phyloP scores from a whole-genome alignment of 2,113 vertebrate species.

The Clarias macrocephalus region DNA sequence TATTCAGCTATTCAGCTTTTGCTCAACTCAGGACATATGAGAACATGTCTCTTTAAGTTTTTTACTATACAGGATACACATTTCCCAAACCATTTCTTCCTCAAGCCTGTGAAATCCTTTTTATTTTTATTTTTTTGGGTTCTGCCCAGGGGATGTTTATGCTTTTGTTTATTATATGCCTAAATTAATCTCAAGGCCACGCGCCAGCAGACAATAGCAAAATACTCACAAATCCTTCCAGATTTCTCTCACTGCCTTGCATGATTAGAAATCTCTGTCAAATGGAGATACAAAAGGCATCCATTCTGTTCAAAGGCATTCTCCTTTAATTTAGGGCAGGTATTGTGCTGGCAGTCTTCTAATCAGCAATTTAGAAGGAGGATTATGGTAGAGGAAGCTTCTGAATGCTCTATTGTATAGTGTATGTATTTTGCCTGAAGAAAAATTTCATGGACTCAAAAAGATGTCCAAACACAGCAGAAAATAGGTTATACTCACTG shows the following conservation, averaged over 20 bases:
- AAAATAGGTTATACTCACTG: background rate
- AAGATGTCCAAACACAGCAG: constrained; percentile 5
- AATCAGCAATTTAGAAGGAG: constrained; percentile 61
- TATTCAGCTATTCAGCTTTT: constrained; percentile 5
- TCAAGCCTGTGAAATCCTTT: constrained; percentile 74
- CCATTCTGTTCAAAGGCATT: constrained; percentile 40
- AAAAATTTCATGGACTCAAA: constrained; percentile 31
- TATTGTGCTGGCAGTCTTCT: constrained; percentile 56
- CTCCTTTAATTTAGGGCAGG: constrained; percentile 56
- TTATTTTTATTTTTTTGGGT: constrained; percentile 67
- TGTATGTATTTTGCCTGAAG: constrained; percentile 14
- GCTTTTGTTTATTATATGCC: constrained; percentile 61
- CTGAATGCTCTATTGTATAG: constrained; percentile 46
- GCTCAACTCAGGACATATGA: constrained; percentile 16
- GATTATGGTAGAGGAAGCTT: constrained; percentile 65
- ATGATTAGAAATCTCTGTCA: constrained; percentile 46
- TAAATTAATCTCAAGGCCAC: constrained; percentile 70
- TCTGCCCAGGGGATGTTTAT: constrained; percentile 3
- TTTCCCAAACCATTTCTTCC: background rate
- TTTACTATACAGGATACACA: constrained; percentile 24
- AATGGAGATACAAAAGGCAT: constrained; percentile 35
- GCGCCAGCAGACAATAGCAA: constrained; percentile 72
- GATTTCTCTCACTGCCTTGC: constrained; percentile 48
- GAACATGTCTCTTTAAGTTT: constrained; percentile 26
- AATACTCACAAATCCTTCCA: constrained; percentile 66